Evolutionary conservation across 1,140 invertebrate genomes (phyloP), one percentile per base, ranked within the genome.

Genomic region (Luehdorfia chinensis): DNA sequence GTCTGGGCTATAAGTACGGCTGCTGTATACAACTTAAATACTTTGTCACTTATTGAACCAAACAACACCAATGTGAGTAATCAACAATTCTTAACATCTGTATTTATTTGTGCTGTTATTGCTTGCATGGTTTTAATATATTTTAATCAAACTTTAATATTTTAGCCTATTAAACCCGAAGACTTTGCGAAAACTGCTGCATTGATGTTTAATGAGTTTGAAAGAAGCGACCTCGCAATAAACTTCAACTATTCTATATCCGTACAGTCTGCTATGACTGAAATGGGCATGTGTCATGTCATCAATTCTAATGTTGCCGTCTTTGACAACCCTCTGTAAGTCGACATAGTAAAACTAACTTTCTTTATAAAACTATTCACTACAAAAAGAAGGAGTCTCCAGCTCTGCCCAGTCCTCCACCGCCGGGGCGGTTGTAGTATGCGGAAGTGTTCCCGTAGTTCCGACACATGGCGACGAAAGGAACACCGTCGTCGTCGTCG

Each of bases 271-370:
- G 86, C 87, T 0, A 88, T 92, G 65, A 91, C 90, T 0, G 92
- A 93, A 63, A 80, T 89, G 43, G 91, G 91, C 8, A 77, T 90
- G 39, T 93, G 91, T 61, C 91, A 92, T 64, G 78, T 89, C 18
- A 89, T 91, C 39, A 92, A 92, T 62, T 91, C 91, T 0, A 80
- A 85, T 48, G 63, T 80, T 13, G 80, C 73, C 1, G 25, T 54
- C 18, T 72, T 69, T 33, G 75, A 85, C 18, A 56, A 74, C 30
- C 76, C 80, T 12, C 34, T 44, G 80, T 84, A 63, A 68, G 73
- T 56, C 14, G 9, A n/a, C n/a, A n/a, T n/a, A n/a, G n/a, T n/a
- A n/a, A 3, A 16, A 45, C 2, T 16, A 31, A 14, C 11, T 43
- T 36, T 43, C 34, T 16, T 27, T 7, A 15, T 25, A 11, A 9